Evolutionary conservation across 2,113 vertebrate genomes (phyloP).

Genomic region (Lagopus muta): DNA sequence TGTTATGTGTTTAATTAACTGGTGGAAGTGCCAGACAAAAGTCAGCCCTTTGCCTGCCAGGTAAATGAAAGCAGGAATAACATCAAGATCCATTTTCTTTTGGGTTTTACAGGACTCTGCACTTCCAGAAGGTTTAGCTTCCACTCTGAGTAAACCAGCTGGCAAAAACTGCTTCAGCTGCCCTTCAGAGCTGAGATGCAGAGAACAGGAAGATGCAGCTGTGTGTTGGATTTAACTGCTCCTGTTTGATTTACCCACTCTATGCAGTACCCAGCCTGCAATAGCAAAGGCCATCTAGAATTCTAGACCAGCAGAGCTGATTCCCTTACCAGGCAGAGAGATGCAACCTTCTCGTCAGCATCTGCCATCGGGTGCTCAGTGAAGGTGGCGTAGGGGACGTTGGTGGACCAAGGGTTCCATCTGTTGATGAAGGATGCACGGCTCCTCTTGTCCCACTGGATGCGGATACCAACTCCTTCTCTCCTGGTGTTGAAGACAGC

Average conservation of each 20-base stretch:
- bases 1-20: not conserved
- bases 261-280: rapidly evolving
- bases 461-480: slow-evolving; percentile 88
- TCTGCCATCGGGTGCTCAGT: slow-evolving; percentile 92
- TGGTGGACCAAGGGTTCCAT: slow-evolving; percentile 97
- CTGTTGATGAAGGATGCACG: slow-evolving; percentile 90
- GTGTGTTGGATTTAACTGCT: not conserved
- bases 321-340: slow-evolving; percentile 88
- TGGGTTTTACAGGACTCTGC: not conserved
- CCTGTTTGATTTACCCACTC: too few species aligned
- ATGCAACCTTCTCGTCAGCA: slow-evolving; percentile 88
- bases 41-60: not conserved
- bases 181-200: not conserved
- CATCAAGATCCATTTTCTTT: not conserved
- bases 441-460: slow-evolving; percentile 95
- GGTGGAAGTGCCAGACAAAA: not conserved
- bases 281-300: not conserved
- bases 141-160: not conserved
- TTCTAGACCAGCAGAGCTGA: not conserved
- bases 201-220: rapidly evolving
- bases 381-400: slow-evolving; percentile 92
- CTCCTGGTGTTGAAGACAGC: slow-evolving; percentile 73
- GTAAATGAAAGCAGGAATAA: not conserved
- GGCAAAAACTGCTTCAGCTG: not conserved
- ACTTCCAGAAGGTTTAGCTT: rapidly evolving